These are phyloP conservation scores for Henricia sp. DNA, from an alignment of 53 echinoderm and acorn worm species.

Conservation along the genomic window DNA sequence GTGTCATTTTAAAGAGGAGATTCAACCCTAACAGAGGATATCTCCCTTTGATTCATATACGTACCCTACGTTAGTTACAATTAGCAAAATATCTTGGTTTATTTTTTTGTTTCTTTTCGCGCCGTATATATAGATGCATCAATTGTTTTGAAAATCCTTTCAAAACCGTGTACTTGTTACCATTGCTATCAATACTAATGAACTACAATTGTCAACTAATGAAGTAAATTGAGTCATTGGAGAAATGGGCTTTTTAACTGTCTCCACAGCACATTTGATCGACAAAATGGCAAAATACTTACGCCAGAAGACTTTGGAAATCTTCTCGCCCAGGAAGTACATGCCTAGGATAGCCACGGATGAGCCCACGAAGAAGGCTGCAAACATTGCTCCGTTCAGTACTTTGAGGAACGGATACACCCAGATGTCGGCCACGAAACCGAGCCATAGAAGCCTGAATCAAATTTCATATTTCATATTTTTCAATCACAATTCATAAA, in stretches of 20 bases:
- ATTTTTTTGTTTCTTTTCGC: too few relatives aligned
- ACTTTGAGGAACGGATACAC: constrained; percentile 89
- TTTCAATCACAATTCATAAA: too few relatives aligned
- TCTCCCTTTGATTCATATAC: too few relatives aligned
- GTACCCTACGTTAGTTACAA: too few relatives aligned
- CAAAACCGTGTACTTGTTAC: too few relatives aligned
- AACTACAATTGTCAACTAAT: not conserved
- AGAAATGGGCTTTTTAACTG: not conserved
- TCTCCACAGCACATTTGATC: too few relatives aligned
- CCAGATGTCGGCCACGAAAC: constrained; percentile 90
- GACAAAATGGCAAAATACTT: constrained; percentile 22
- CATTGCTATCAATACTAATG: not conserved
- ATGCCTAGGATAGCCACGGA: constrained; percentile 59
- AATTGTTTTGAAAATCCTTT: too few relatives aligned
- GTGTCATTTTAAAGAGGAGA: too few relatives aligned
- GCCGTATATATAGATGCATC: too few relatives aligned
- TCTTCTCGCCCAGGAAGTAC: constrained; percentile 78
- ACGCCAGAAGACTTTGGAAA: constrained; percentile 63
- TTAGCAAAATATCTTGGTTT: too few relatives aligned
- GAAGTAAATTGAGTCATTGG: not conserved
- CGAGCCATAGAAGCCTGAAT: constrained; percentile 89
- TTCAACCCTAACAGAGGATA: too few relatives aligned
- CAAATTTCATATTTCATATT: too few relatives aligned
- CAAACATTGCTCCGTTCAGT: constrained; percentile 74
- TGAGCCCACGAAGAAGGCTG: constrained; percentile 64